Evolutionary conservation across 2,113 vertebrate species (phyloP), one percentile per base, ranked within the genome.

Genomic region (Odontophorus gujanensis): DNA sequence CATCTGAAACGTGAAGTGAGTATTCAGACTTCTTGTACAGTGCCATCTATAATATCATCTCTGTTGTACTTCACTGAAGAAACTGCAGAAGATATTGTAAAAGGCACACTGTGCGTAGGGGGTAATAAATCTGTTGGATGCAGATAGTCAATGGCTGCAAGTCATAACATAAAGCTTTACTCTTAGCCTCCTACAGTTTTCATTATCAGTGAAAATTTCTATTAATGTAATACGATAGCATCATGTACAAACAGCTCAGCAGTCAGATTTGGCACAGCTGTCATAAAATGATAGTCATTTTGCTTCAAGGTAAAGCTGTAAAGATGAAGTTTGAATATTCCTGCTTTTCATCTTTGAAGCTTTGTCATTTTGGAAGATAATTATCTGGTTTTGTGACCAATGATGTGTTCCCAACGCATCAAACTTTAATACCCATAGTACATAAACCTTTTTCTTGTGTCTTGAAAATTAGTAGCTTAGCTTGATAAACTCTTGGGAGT

Each of bases 141-240:
- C 90, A 97, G 93, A 96, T 93, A 96, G 96, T 95, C 90, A 86
- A 55, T 57, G 81, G 94, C 96, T 95, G 47, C 47, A 21, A 97
- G 96, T 97, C 96, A 94, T 96, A 97, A 96, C 84, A 91, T 55
- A 77, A 74, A 95, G 83, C 93, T 97, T 95, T 89, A 81, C 87
- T 95, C 90, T 95, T 93, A 76, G 81, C 89, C 90, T 97, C 94
- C 96, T 93, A 91, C 94, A 96, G 74, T 86, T 97, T 95, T 88
- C 93, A 95, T 97, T 97, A 97, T 97, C 97, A 92, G 96, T 68
- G 91, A 90, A 96, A 92, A 95, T 94, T 95, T 96, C 96, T 96
- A 62, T 97, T 97, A 96, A 92, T 80, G 57, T 84, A 93, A 75
- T 66, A 73, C 0, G 83, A 97, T 96, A 93, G 42, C 58, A 87